Evolutionary conservation across 2,113 vertebrate genomes (phyloP), one percentile per base, ranked within the genome.

Genomic region (Myanophis thanlyinensis): DNA sequence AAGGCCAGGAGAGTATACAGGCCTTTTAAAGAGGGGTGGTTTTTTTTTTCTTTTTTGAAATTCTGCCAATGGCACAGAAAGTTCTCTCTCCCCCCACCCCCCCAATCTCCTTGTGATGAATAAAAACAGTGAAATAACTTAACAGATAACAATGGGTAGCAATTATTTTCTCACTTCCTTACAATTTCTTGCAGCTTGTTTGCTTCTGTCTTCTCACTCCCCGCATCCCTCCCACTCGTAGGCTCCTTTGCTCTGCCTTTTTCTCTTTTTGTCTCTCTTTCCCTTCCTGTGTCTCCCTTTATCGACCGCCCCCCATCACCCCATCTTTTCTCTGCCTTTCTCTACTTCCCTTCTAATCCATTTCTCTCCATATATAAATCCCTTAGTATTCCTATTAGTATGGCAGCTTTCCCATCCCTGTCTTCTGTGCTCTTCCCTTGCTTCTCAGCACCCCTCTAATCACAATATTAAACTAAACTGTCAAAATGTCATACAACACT

Each of bases 161-260:
- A 92, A 92, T 92, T 92, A 92, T 92, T 85, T 92, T 92, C 87
- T 92, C 67, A 92, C 67, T 89, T 89, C 91, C 54, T 92, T 89
- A 56, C 51, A 84, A 56, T 85, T 92, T 48, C 91, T 56, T 92
- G 67, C 87, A 85, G 91, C 87, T 92, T 92, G 87, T 89, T 92
- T 85, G 91, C 51, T 92, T 92, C 48, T 89, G 7, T 4, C 1
- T 62, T 51, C 91, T 87, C 91, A 48, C 54, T 25, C 62, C 87
- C 27, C 62, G 15, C 4, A 59, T 4, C 85, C n/a, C 85, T 67
- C 91, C 85, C 67, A 85, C 87, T 89, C 91, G 48, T 7, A 84
- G 62, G 40, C 87, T 92, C 67, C 49, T 56, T 92, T 92, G 62
- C 51, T 62, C 54, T 92, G 35, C 49, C 87, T 92, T 88, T 92